Conservation (phyloP, 2,797 vertebrate species). For the Pangasius djambal region DNA sequence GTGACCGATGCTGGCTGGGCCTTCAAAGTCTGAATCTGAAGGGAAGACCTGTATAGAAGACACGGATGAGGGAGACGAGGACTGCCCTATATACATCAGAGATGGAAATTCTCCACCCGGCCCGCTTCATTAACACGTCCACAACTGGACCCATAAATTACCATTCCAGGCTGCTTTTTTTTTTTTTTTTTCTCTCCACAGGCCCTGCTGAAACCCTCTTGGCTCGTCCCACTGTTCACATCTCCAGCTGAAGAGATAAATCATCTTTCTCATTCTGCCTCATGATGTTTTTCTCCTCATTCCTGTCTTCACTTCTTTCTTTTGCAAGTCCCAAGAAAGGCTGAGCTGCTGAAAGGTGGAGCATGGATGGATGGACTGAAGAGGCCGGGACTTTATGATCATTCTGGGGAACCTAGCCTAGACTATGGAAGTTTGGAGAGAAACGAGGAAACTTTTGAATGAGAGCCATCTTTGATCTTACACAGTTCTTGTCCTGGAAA, state of each 20-base stretch:
- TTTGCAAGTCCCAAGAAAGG: constrained; percentile 51
- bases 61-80: constrained; percentile 33
- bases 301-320: constrained; percentile 35
- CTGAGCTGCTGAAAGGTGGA: constrained; percentile 31
- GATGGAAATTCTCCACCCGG: constrained; percentile 69
- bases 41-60: constrained; percentile 37
- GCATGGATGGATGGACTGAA: constrained; percentile 14
- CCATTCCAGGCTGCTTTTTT: constrained; percentile 67
- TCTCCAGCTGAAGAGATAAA: constrained; percentile 67
- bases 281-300: background rate
- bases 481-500: background rate
- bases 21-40: constrained; percentile 22
- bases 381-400: constrained; percentile 40
- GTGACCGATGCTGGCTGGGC: constrained; percentile 3
- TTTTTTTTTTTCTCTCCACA: background rate
- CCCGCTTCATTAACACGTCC: constrained; percentile 75
- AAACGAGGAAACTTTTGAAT: background rate
- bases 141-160: constrained; percentile 75
- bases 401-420: constrained; percentile 20
- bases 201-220: constrained; percentile 65
- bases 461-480: background rate
- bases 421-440: background rate
- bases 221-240: constrained; percentile 65
- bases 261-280: constrained; percentile 62
- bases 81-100: constrained; percentile 60